Evolutionary conservation across 2,888 invertebrate species (phyloP).

Genomic region (Tenthredo livida): DNA sequence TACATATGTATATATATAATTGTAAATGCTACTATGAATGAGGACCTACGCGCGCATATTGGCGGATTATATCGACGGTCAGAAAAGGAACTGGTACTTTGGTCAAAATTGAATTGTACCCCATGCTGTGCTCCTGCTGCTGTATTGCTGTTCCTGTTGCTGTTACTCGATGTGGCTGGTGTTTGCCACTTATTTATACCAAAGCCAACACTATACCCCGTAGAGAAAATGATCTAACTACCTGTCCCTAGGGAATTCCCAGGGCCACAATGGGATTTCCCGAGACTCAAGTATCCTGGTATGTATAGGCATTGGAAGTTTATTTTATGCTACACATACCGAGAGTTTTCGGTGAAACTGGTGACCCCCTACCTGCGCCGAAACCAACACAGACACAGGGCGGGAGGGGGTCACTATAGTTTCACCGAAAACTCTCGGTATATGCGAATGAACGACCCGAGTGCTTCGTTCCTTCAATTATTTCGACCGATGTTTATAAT

Average conservation of each 20-base stretch:
- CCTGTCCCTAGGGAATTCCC: constrained; percentile 23
- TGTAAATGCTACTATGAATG: not conserved
- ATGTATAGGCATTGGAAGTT: not conserved
- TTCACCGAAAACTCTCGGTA: too few relatives aligned
- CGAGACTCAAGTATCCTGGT: not conserved
- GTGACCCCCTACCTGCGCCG: too few relatives aligned
- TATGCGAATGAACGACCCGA: not conserved
- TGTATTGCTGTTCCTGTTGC: not conserved
- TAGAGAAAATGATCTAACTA: constrained; percentile 36
- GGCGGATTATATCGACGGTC: not conserved
- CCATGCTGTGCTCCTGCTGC: not conserved
- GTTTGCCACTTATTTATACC: constrained; percentile 22
- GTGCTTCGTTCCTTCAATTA: not conserved
- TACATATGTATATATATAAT: not conserved
- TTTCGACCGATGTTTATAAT: too few relatives aligned
- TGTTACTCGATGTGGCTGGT: not conserved
- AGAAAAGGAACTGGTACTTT: constrained; percentile 26
- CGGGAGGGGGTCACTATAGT: too few relatives aligned
- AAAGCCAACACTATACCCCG: constrained; percentile 6
- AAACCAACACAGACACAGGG: too few relatives aligned
- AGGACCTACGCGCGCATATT: not conserved
- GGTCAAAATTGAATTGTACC: constrained; percentile 21
- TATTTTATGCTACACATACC: too few relatives aligned
- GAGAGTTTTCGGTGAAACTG: too few relatives aligned
- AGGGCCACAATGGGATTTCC: constrained; percentile 1